Base-by-base conservation (phyloP, 1,140 invertebrate species). In the Drosophila tristis region DNA sequence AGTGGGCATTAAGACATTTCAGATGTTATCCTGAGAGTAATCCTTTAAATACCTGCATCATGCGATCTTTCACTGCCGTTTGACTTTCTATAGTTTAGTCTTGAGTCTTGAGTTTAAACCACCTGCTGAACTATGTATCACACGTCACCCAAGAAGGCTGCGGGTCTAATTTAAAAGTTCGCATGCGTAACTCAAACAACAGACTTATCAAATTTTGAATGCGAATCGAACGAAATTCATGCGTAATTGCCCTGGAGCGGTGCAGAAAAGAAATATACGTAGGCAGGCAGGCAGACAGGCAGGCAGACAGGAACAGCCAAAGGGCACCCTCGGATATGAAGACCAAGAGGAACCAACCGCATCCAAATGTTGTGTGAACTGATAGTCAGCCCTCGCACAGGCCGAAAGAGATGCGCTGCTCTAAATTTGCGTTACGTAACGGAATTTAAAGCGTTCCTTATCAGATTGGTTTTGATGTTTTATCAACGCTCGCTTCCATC, bases 391-490 rank as follows among this genome's bases (percentile, higher is more conserved):
- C 65, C 70, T 42, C 43, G 45, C 53, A 16, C 61, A 16, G 23
- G 43, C 47, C 54, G 15, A 39, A 11, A 44, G 43, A 66, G 74
- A 77, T 66, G 75, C 71, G 77, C 77, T 90, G 77, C 77, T 90
- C 82, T 87, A 90, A 90, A 90, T 90, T 90, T 84, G 87, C 87
- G 87, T 90, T 87, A 87, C 87, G 87, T 90, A 90, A 90, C 84
- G 87, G 81, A 90, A 90, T 87, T 90, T 87, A 90, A 90, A 90
- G 81, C 87, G 87, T 87, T 84, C 54, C 82, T 90, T 90, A 90
- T 90, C 87, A 87, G 81, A 90, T 90, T 90, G 76, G 89, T 63
- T 71, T 87, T 87, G 64, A 87, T 84, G 58, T 73, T 86, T 90
- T 90, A 90, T 90, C 80, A 90, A 90, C 86, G 86, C 74, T 76